Evolutionary conservation across 2,888 invertebrate genomes (phyloP), one percentile per base, ranked within the genome.

Genomic region (Leptopilina drosophilae): DNA sequence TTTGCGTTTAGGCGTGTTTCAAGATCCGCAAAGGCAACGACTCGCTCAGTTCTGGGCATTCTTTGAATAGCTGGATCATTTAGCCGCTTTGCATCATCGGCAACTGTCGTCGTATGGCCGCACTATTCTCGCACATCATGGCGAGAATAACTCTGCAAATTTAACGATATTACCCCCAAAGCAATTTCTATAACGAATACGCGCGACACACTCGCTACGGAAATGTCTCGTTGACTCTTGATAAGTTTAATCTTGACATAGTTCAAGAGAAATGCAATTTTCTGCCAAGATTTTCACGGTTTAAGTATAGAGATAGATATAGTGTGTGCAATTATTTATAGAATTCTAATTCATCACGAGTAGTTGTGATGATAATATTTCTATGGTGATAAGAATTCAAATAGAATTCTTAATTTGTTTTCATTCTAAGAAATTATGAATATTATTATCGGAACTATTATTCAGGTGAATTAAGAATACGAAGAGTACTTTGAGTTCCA

Each of bases 41-140:
- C 80, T 82, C 79, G 81, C 79, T 81, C 79, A 76, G 80, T 82
- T 82, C 77, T 73, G 81, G 76, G 79, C 79, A 78, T 80, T 75
- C 83, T 77, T 46, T 65, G 46, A 65, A 79, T 73, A n/a, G 64
- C 73, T 76, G 66, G 42, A 40, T 66, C 78, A 77, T 20, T 67
- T 66, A 64, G 65, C 76, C 56, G 73, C 73, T 73, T 59, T 73
- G 73, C 73, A 73, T 73, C 73, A 73, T 73, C 73, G 73, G 73
- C 73, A 26, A 59, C 73, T 73, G 73, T 73, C 73, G 56, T 49
- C 49, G 49, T 49, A 11, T 56, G 14, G 26, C 56, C 15, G 3
- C 33, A 33, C 33, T 33, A 33, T 33, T 33, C 33, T 5, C 33
- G 33, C 33, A 3, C 5, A 33, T 33, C 53, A 56, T 73, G 56